Conservation (phyloP, 2,888 invertebrate genomes). For the Ariolimax columbianus region DNA sequence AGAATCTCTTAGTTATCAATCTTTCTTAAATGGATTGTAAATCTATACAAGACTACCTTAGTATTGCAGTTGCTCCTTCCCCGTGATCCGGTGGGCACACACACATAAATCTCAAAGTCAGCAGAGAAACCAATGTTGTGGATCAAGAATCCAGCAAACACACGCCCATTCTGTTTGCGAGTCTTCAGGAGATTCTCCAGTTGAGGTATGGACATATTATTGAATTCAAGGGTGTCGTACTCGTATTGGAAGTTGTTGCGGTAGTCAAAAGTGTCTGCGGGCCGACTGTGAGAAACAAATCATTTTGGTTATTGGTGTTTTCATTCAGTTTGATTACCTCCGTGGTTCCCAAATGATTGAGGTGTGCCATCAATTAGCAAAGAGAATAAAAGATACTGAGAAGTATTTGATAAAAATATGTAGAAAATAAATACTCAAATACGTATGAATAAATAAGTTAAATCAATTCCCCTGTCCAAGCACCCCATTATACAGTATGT, state of each 20-base stretch:
- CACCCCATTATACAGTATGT: no score
- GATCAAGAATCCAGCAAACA: slow-evolving; percentile 58
- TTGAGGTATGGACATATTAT: slow-evolving; percentile 56
- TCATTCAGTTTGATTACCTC: no score
- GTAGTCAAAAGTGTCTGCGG: slow-evolving; percentile 52
- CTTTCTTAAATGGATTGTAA: no score
- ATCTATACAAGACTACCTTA: slow-evolving; percentile 17
- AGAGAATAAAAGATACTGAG: no score
- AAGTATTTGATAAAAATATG: no score
- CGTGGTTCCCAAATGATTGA: no score
- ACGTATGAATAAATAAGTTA: no score
- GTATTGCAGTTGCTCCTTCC: slow-evolving; percentile 28
- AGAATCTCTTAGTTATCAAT: no score
- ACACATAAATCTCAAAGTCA: slow-evolving; percentile 54
- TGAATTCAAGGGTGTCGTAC: slow-evolving; percentile 57
- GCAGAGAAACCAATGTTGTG: slow-evolving; percentile 54
- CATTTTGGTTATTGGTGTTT: background rate
- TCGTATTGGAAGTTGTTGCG: slow-evolving; percentile 56
- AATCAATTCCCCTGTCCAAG: no score
- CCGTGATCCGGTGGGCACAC: slow-evolving; percentile 49
- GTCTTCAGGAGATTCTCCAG: slow-evolving; percentile 52
- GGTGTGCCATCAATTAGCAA: no score
- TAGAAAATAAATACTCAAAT: no score
- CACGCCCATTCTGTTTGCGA: slow-evolving; percentile 45
- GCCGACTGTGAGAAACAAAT: slow-evolving; percentile 21